Conservation (phyloP, 2,113 vertebrate species). For the Pogona vitticeps region DNA sequence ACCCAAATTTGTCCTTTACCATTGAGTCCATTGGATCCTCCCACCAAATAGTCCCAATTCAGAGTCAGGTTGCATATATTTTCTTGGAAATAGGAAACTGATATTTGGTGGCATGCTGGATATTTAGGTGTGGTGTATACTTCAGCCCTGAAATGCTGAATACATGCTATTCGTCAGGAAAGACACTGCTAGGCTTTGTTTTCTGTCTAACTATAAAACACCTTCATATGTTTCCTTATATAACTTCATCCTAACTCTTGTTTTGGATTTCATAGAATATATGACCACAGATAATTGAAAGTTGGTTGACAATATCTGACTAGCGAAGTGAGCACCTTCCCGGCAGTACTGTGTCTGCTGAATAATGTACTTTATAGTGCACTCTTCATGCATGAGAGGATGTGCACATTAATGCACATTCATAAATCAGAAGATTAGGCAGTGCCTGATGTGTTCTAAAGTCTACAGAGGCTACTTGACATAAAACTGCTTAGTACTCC, state of each 20-base stretch:
- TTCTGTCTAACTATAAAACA: not conserved
- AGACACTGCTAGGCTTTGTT: not conserved
- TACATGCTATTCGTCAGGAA: not conserved
- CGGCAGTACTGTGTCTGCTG: not conserved
- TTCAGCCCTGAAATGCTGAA: not conserved
- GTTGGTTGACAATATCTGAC: not conserved
- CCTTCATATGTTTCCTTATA: not conserved
- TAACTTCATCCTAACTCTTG: not conserved
- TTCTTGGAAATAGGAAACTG: no score
- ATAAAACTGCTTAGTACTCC: not conserved
- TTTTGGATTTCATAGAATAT: not conserved
- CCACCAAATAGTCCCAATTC: no score
- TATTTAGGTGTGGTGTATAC: no score
- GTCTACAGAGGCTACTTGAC: not conserved
- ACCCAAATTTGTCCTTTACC: no score
- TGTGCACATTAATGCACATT: not conserved
- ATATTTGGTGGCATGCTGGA: no score
- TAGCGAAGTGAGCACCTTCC: not conserved
- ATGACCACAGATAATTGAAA: not conserved
- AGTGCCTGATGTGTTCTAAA: conserved; percentile 14
- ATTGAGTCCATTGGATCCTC: no score
- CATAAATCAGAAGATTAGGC: not conserved
- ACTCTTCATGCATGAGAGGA: not conserved
- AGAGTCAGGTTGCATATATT: no score
- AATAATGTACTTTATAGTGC: not conserved